phyloP scores from a whole-genome alignment of 2,113 vertebrate genomes.

The Neoarius graeffei region DNA sequence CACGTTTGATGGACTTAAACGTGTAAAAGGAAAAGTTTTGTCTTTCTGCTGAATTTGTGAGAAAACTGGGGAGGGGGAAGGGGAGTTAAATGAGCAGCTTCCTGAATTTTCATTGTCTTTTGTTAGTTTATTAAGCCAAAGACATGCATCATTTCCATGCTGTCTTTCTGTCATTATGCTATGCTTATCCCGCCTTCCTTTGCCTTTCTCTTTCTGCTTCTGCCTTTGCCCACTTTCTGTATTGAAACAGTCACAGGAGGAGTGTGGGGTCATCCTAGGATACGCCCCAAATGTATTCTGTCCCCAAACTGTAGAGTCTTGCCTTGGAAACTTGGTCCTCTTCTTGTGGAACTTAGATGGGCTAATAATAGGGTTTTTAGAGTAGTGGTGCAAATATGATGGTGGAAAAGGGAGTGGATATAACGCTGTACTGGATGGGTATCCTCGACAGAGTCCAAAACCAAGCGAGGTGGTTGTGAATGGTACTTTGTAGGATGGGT shows the following conservation, averaged over 20 bases:
- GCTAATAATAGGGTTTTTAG: conserved; percentile 90
- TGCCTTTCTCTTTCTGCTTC: conserved; percentile 61
- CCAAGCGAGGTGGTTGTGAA: conserved; percentile 86
- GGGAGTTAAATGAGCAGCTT: conserved; percentile 8
- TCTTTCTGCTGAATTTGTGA: conserved; percentile 55
- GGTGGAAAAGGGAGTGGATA: conserved; percentile 83
- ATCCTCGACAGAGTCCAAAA: conserved; percentile 89
- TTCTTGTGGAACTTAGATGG: conserved; percentile 94
- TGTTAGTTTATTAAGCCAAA: conserved; percentile 32
- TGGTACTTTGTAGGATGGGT: conserved; percentile 84
- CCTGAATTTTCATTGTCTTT: conserved; percentile 30
- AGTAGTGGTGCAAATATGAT: conserved; percentile 76
- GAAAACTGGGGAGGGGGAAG: conserved; percentile 27
- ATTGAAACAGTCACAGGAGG: conserved; percentile 86
- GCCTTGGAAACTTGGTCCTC: conserved; percentile 86
- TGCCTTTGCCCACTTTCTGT: conserved; percentile 68
- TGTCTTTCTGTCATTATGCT: conserved; percentile 54
- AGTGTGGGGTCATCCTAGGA: conserved; percentile 80
- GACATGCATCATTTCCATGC: conserved; percentile 15
- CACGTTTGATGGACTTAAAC: conserved; percentile 67
- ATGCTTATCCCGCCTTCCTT: conserved; percentile 53
- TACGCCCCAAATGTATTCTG: conserved; percentile 72
- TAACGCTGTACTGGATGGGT: conserved; percentile 85
- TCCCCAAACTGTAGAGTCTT: conserved; percentile 81
- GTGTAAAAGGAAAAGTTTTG: conserved; percentile 61